Evolutionary conservation across 2,888 invertebrate genomes (phyloP), one percentile per base, ranked within the genome.

Genomic region (Ornithoptera alexandrae): DNA sequence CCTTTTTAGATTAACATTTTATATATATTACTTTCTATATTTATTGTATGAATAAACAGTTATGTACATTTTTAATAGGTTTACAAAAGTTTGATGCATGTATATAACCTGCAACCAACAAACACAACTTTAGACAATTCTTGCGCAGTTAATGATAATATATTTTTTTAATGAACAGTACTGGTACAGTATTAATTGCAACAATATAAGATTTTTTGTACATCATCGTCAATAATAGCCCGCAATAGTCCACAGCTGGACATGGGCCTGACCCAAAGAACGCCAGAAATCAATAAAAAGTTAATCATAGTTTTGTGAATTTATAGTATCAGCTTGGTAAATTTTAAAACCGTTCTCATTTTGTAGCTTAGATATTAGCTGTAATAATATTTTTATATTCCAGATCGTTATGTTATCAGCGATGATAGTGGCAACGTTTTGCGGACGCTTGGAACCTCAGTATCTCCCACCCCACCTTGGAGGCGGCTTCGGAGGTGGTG

Each of bases 401-500:
- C 76, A 81, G 81, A 72, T 78, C 59, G 72, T 75, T 39, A 72
- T 86, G 30, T 76, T 84, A 56, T 79, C 85, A 76, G 85, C 84
- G 66, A 74, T 89, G 53, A 76, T 90, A 73, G 86, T 87, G 46
- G 77, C 84, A n/a, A 83, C 77, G 0, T 84, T 84, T 42, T 87
- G 90, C 72, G 92, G 89, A 7, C 82, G 86, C 1, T 75, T 87
- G 64, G 86, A 87, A 73, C 86, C 84, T 4, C 85, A 86, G 67
- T 87, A 86, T 71, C 76, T 86, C 1, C 86, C 86, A 15, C 86
- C 86, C 2, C 77, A 82, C 53, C 81, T 77, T 0, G 81, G 81
- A 5, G 78, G 78, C 8, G 77, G 75, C 12, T 73, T 76, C 50
- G 79, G 78, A 17, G 70, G 74, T 36, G 75, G 79, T 20, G 77